phyloP scores from a whole-genome alignment of 2,888 invertebrate genomes.

The Limnephilus rhombicus region DNA sequence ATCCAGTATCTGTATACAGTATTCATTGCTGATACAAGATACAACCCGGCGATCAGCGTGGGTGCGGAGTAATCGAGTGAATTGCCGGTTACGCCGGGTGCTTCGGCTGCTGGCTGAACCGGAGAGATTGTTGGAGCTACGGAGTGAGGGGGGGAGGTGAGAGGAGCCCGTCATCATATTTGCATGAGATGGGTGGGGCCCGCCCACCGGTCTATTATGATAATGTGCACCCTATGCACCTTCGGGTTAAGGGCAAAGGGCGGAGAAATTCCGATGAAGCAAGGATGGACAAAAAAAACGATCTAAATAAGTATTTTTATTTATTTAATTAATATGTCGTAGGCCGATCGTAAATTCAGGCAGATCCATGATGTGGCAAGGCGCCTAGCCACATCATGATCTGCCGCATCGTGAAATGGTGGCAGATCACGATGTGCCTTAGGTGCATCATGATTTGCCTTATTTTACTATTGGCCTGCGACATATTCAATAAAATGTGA shows the following conservation, averaged over 20 bases:
- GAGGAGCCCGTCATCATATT: constrained; percentile 61
- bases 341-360: no score
- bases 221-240: constrained; percentile 19
- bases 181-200: constrained; percentile 61
- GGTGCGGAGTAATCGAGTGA: constrained; percentile 20
- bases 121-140: background rate
- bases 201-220: constrained; percentile 7
- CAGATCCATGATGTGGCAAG: no score
- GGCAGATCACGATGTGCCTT: no score
- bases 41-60: constrained; percentile 10
- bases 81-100: constrained; percentile 23
- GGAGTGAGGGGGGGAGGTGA: constrained; percentile 46
- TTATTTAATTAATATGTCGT: no score
- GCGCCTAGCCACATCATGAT: no score
- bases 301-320: no score
- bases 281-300: background rate
- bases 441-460: no score
- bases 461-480: no score
- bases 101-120: background rate
- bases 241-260: constrained; percentile 7
- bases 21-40: background rate
- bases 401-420: no score
- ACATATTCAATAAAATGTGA: no score
- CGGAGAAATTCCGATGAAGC: background rate
- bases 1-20: background rate